Conservation (phyloP, 2,113 vertebrate species). For the Ivindomyrus marchei region DNA sequence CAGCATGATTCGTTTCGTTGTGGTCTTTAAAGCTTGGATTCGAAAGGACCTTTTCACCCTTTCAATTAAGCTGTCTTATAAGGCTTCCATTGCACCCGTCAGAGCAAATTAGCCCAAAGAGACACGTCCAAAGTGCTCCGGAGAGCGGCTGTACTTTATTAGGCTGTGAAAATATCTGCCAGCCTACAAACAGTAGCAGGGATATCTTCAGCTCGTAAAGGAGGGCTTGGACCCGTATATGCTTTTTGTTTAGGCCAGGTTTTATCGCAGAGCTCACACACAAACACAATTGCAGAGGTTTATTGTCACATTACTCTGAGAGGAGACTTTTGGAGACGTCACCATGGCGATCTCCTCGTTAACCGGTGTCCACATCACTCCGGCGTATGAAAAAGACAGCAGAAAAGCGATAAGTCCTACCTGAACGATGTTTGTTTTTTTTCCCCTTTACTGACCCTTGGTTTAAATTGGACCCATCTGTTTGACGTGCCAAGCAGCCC, state of each 20-base stretch:
- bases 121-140: neutral
- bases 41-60: neutral
- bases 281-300: neutral
- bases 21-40: neutral
- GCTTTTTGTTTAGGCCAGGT: neutral
- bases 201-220: neutral
- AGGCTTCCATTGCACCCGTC: neutral
- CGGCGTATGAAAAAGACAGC: neutral
- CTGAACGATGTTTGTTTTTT: neutral
- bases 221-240: neutral
- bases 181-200: neutral
- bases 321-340: neutral
- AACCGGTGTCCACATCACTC: neutral
- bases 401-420: neutral
- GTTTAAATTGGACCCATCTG: neutral
- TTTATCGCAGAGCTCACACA: neutral
- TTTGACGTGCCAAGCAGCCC: neutral
- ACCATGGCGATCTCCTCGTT: neutral
- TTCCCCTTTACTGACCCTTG: neutral
- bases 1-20: neutral
- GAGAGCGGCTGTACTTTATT: neutral
- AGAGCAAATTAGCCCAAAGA: neutral
- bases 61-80: neutral
- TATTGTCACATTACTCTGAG: neutral
- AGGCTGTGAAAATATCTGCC: neutral